Evolutionary conservation across 1,140 invertebrate species (phyloP).

Genomic region (Drosophila kikkawai): DNA sequence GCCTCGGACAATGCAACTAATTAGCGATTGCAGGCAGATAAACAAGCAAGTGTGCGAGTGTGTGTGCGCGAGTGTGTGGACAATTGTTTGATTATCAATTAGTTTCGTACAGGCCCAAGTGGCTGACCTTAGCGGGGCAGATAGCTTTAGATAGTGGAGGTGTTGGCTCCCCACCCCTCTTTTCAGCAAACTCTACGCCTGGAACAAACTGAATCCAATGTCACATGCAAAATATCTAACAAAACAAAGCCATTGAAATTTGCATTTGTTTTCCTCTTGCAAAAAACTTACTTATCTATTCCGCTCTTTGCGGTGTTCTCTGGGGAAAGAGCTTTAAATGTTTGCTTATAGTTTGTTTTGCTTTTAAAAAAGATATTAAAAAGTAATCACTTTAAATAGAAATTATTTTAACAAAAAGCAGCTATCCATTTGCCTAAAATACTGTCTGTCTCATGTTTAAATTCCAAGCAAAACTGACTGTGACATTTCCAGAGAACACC

Average conservation of each 20-base stretch:
- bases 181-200: conserved; percentile 13
- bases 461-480: conserved; percentile 2
- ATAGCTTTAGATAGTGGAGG: conserved; percentile 41
- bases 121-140: conserved; percentile 43
- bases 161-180: conserved; percentile 4
- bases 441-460: not conserved
- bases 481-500: conserved; percentile 14
- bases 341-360: not conserved
- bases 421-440: not conserved
- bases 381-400: not conserved
- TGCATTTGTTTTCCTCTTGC: conserved; percentile 23
- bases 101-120: conserved; percentile 49
- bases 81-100: conserved; percentile 79
- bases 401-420: not conserved
- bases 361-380: no score
- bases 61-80: conserved; percentile 14
- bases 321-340: not conserved
- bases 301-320: not conserved
- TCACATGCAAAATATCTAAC: conserved; percentile 29
- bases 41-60: conserved; percentile 20
- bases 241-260: conserved; percentile 22
- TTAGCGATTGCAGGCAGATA: conserved; percentile 56
- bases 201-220: conserved; percentile 34
- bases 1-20: conserved; percentile 58
- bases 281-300: not conserved